These are phyloP conservation scores for Amphipoea lucens DNA, from an alignment of 2,888 invertebrate species.

Conservation along the genomic window DNA sequence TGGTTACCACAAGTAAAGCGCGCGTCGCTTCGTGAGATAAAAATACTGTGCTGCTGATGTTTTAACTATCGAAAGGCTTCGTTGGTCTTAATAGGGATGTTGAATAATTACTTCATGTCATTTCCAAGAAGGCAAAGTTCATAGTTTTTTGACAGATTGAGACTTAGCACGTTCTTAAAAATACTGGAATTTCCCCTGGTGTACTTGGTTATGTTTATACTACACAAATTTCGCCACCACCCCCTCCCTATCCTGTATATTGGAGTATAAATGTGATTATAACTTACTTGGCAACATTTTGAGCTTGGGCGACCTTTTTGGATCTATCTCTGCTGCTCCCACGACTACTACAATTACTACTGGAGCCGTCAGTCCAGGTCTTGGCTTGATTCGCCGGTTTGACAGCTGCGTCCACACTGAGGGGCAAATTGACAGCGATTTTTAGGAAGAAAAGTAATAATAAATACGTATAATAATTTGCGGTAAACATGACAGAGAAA, in stretches of 20 bases:
- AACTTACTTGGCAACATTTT: constrained; percentile 10
- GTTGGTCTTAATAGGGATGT: background rate
- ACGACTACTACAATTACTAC: constrained; percentile 19
- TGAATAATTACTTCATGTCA: too few species aligned
- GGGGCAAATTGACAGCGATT: background rate
- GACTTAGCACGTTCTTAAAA: background rate
- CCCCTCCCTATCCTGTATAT: background rate
- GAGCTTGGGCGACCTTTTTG: background rate
- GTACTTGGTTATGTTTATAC: background rate
- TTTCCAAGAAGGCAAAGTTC: too few species aligned
- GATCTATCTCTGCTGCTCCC: constrained; percentile 17
- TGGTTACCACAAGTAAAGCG: too few species aligned
- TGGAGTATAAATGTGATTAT: background rate
- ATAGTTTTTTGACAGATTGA: background rate
- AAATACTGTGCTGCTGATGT: background rate
- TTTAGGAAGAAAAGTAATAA: background rate
- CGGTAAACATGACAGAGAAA: too few species aligned
- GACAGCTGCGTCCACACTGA: constrained; percentile 3
- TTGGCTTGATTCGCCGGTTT: background rate
- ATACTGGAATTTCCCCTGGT: background rate
- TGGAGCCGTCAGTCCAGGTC: background rate
- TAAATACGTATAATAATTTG: too few species aligned
- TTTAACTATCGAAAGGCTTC: background rate
- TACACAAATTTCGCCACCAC: background rate
- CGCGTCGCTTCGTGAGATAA: too few species aligned